phyloP scores from a whole-genome alignment of 1,140 invertebrate genomes.

The Drosophila subobscura region DNA sequence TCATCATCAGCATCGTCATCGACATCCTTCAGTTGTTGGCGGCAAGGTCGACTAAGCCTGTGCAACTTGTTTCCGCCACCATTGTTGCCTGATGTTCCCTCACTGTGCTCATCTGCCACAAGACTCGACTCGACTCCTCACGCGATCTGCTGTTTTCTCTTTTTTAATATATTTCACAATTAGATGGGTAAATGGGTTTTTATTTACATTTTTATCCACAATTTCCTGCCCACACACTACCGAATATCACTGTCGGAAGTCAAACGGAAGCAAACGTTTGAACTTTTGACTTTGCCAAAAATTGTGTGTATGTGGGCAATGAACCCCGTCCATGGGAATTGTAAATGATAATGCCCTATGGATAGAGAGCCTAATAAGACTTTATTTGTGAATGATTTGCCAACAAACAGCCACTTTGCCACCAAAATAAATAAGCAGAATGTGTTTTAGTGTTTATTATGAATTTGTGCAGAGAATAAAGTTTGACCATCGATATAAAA shows the following conservation, averaged over 20 bases:
- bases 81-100: slow-evolving; percentile 11
- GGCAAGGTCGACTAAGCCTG: slow-evolving; percentile 63
- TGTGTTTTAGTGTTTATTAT: too few relatives aligned
- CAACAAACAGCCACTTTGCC: too few relatives aligned
- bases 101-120: slow-evolving; percentile 49
- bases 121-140: slow-evolving; percentile 42
- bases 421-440: too few relatives aligned
- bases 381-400: too few relatives aligned
- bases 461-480: too few relatives aligned
- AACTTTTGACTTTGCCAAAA: slow-evolving; percentile 57
- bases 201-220: slow-evolving; percentile 69
- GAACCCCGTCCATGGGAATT: slow-evolving; percentile 22
- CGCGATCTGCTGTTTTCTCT: slow-evolving; percentile 58
- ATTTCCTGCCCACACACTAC: slow-evolving; percentile 59
- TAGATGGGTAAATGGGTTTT: slow-evolving; percentile 58
- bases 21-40: slow-evolving; percentile 56
- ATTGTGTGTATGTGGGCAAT: slow-evolving; percentile 42
- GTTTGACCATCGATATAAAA: too few relatives aligned
- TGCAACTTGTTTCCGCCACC: slow-evolving; percentile 37
- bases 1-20: background rate
- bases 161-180: slow-evolving; percentile 71
- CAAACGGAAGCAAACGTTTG: slow-evolving; percentile 35
- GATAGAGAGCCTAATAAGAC: background rate
- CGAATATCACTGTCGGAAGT: slow-evolving; percentile 34
- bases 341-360: slow-evolving; percentile 1